phyloP scores from a whole-genome alignment of 2,888 invertebrate genomes.

The Drosophila infuscata region DNA sequence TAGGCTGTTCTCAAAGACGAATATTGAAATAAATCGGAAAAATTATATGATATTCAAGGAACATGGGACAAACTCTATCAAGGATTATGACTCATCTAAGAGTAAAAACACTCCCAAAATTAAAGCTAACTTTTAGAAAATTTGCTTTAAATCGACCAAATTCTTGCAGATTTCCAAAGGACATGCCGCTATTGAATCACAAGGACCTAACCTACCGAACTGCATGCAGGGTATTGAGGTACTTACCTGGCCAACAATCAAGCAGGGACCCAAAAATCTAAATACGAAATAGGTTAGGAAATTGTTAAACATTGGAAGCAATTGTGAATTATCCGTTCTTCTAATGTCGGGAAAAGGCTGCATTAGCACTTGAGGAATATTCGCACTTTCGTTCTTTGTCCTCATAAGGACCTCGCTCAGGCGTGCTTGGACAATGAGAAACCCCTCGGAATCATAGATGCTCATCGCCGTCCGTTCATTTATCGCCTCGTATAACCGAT shows the following conservation, averaged over 20 bases:
- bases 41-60: fast-evolving
- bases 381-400: background rate
- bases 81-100: background rate
- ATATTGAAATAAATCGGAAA: background rate
- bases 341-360: constrained; percentile 22
- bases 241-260: constrained; percentile 43
- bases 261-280: constrained; percentile 25
- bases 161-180: background rate
- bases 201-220: background rate
- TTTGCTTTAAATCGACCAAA: background rate
- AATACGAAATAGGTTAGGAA: constrained; percentile 1
- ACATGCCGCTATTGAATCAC: background rate
- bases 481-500: background rate
- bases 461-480: background rate
- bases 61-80: background rate
- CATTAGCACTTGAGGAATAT: constrained; percentile 31
- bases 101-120: background rate
- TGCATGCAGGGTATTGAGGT: background rate
- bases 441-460: constrained; percentile 43
- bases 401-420: constrained; percentile 38
- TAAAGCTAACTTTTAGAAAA: background rate
- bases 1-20: background rate
- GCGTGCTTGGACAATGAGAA: constrained; percentile 34
- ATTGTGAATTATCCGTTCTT: background rate
- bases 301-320: fast-evolving